Percentiles rank a stretch among this genome's conserved stretches.
Conservation (phyloP, 2,888 invertebrate genomes). For the Parasteatoda lunata region DNA sequence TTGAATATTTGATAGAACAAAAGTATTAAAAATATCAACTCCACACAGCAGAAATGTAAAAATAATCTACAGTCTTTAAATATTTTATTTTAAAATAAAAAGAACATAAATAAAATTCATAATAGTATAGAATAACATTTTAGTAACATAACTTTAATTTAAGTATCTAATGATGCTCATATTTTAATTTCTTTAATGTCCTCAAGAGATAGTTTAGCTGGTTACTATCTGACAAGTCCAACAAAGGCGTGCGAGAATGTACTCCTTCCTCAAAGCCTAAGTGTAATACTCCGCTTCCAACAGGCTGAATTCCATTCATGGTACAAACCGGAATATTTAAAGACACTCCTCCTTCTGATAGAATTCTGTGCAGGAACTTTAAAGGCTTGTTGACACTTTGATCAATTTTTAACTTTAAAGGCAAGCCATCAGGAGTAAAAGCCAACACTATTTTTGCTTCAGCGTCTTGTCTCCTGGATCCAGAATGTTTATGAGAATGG, state of each 20-base stretch:
- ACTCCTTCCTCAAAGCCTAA: slow-evolving; percentile 13
- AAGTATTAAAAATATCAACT: no score
- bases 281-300: slow-evolving; percentile 27
- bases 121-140: no score
- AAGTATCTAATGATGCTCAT: background rate
- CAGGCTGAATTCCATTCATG: slow-evolving; percentile 1
- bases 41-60: no score
- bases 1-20: no score
- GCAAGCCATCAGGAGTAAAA: slow-evolving; percentile 35
- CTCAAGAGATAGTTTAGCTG: slow-evolving; percentile 28
- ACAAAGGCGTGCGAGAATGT: slow-evolving; percentile 4
- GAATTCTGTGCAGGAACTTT: slow-evolving; percentile 27
- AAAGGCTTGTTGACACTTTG: slow-evolving; percentile 25
- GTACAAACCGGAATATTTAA: slow-evolving; percentile 36
- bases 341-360: slow-evolving; percentile 9
- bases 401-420: slow-evolving; percentile 30
- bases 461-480: background rate
- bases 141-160: background rate
- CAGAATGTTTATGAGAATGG: background rate
- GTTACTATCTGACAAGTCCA: slow-evolving; percentile 18
- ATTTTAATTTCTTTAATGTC: slow-evolving; percentile 18
- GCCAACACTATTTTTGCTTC: slow-evolving; percentile 22
- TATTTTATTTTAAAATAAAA: no score
- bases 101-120: no score
- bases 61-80: no score